Conservation (phyloP, 2,888 invertebrate species). For the Mylabris sibirica region DNA sequence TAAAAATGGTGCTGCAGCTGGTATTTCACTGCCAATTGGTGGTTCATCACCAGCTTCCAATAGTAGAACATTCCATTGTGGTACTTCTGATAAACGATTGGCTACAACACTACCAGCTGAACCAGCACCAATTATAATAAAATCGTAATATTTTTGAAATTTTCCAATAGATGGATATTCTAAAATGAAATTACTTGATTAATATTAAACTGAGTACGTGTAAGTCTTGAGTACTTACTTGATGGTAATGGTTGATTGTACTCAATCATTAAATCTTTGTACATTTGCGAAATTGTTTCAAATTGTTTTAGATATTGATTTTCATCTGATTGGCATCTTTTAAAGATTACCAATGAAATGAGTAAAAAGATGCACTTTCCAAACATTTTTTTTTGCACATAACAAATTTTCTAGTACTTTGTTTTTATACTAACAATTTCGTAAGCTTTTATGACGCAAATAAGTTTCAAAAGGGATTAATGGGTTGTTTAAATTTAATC, state of each 20-base stretch:
- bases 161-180: not conserved
- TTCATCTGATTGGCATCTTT: no score
- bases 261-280: no score
- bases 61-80: conserved; percentile 52
- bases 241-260: not conserved
- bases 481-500: no score
- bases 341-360: no score
- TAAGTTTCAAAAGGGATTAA: no score
- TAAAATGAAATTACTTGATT: not conserved
- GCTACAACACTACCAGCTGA: conserved; percentile 64
- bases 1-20: conserved; percentile 56
- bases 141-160: conserved; percentile 54
- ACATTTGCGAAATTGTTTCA: no score
- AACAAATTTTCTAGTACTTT: no score
- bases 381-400: no score
- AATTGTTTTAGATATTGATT: no score
- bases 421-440: no score
- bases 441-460: no score
- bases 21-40: conserved; percentile 60
- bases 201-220: not conserved
- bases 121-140: conserved; percentile 63
- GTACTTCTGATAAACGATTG: conserved; percentile 62
- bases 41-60: conserved; percentile 46
- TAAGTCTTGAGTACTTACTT: not conserved
- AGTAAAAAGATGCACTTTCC: no score